These are phyloP conservation scores for Odontamblyopus lacepedii DNA, from an alignment of 2,797 vertebrate species.

Conservation along the genomic window DNA sequence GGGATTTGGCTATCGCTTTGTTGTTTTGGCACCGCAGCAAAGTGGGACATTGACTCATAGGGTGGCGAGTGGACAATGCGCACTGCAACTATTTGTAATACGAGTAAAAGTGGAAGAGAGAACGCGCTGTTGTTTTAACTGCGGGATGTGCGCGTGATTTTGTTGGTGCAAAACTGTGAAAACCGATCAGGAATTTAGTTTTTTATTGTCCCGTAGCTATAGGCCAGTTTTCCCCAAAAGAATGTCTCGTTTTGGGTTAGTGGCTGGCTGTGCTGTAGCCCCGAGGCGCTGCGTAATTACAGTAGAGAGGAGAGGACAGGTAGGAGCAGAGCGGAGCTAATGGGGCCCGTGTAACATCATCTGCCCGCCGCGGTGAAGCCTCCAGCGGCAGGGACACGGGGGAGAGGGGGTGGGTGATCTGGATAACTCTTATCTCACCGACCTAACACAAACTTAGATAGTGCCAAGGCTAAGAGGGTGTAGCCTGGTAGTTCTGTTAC, in stretches of 20 bases:
- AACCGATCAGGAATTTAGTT: neutral
- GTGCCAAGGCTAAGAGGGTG: too few species aligned
- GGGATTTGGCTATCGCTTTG: too few species aligned
- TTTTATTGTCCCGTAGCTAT: neutral
- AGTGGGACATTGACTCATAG: too few species aligned
- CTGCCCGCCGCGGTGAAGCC: neutral
- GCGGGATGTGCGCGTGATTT: too few species aligned
- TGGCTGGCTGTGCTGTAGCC: neutral
- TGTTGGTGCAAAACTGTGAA: too few species aligned
- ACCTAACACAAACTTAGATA: neutral
- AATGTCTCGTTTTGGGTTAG: neutral
- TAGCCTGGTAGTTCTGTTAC: too few species aligned
- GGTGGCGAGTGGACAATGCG: too few species aligned
- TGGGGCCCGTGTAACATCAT: constrained; percentile 3
- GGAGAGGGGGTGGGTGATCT: neutral
- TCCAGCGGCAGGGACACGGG: neutral
- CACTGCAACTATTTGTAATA: too few species aligned
- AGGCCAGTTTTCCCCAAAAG: neutral
- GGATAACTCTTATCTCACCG: neutral
- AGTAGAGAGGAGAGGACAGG: neutral
- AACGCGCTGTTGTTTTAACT: too few species aligned
- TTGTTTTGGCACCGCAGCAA: too few species aligned
- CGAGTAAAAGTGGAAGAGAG: too few species aligned
- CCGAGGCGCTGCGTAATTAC: constrained; percentile 8
- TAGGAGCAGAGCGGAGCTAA: neutral